Evolutionary conservation across 2,797 vertebrate species (phyloP), one percentile per base, ranked within the genome.

Genomic region (Rallus crepitans): DNA sequence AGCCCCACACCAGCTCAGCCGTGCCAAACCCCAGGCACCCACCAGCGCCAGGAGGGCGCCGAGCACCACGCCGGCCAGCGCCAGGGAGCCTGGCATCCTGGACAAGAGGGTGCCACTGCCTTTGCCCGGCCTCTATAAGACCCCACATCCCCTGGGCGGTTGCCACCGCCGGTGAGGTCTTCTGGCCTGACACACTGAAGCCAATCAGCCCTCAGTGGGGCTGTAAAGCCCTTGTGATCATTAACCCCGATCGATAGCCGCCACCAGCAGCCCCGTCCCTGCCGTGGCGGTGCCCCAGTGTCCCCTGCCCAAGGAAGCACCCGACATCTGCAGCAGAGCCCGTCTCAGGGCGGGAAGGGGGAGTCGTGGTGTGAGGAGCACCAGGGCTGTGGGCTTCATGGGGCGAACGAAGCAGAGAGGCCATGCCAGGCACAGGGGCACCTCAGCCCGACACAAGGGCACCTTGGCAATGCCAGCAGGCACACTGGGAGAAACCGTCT

Each of bases 161-260:
- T 8, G 31, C 69, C 37, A 12, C 12, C 2, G 2, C 31, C 30
- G 9, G 60, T 52, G n/a, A 84, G 56, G 21, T 35, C 20, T 2
- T 14, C 75, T 95, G 94, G 93, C 20, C 73, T 64, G 93, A 96
- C 0, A 3, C 59, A 0, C 6, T 11, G 20, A 30, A 50, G 52
- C 95, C 96, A 97, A 97, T 97, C 82, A 93, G 82, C 23, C 69
- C 27, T 18, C 8, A 4, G 12, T 1, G 3, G 30, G 5, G 37
- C 72, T 11, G 47, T 87, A 80, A 76, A 83, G 15, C 25, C 48
- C 21, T 30, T 19, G 45, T 53, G 71, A 96, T 96, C 80, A 95
- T 90, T 96, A 96, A 96, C 95, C 50, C 9, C 5, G 13, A 84
- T 79, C 60, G 15, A 90, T 85, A 5, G 24, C 24, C 4, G 5